A percentile compares a stretch with the other conserved stretches of the same genome.
Evolutionary conservation across 2,113 vertebrate species (phyloP).

Genomic region (Podarcis raffonei): DNA sequence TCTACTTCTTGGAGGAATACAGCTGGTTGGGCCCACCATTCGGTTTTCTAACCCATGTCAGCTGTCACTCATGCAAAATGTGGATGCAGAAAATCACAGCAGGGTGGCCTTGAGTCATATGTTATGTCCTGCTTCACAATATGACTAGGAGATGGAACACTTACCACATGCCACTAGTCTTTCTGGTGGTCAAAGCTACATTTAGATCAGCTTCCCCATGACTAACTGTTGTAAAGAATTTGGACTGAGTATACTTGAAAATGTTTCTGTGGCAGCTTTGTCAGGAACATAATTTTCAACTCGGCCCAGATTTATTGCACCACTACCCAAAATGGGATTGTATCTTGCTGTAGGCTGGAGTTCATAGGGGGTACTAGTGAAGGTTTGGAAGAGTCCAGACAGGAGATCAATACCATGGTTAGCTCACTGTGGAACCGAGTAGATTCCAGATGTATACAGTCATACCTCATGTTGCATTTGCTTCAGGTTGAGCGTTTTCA

Average conservation of each 20-base stretch:
- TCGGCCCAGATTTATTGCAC: background rate
- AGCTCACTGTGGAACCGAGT: background rate
- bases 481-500: no score
- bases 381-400: background rate
- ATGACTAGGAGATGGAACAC: background rate
- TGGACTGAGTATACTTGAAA: background rate
- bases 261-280: background rate
- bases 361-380: background rate
- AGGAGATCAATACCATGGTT: background rate
- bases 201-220: background rate
- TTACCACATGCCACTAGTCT: background rate
- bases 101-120: background rate
- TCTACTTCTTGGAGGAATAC: background rate
- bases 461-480: no score
- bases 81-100: no score
- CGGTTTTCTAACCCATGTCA: background rate
- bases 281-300: background rate
- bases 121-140: background rate
- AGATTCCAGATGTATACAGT: background rate
- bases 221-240: background rate
- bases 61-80: background rate
- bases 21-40: no score
- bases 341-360: background rate
- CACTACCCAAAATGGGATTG: background rate
- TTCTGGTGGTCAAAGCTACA: background rate